phyloP scores from a whole-genome alignment of 1,140 invertebrate species.

The Drosophila lini region DNA sequence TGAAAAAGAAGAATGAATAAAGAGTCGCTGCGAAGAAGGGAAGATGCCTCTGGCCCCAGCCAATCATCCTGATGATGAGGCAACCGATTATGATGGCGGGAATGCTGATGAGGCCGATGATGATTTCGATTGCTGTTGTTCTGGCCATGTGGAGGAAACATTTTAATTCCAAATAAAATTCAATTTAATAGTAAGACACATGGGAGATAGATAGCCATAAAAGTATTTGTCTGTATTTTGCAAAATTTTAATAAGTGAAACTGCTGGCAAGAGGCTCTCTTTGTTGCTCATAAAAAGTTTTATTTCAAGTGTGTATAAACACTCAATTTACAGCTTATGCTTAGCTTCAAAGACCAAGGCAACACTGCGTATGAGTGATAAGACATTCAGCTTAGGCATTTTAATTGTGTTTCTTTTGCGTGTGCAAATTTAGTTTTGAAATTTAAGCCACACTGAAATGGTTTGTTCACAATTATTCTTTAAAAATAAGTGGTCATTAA shows the following conservation, averaged over 20 bases:
- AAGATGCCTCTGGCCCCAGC: conserved; percentile 23
- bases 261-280: too few relatives aligned
- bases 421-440: not conserved
- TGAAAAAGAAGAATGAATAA: conserved; percentile 23
- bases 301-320: not conserved
- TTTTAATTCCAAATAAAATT: conserved; percentile 65
- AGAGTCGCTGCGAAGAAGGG: not conserved
- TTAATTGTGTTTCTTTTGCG: not conserved
- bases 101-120: conserved; percentile 40
- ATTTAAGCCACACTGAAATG: not conserved
- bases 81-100: conserved; percentile 39
- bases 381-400: conserved; percentile 3
- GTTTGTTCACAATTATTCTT: not conserved
- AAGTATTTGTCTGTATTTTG: not conserved
- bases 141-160: conserved; percentile 4
- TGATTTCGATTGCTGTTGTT: conserved; percentile 43
- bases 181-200: conserved; percentile 42
- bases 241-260: not conserved
- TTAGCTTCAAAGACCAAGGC: conserved; percentile 10
- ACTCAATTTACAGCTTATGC: not conserved
- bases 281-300: not conserved
- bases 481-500: not conserved
- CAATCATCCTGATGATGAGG: conserved; percentile 52
- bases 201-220: not conserved
- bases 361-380: conserved; percentile 22